Conservation (phyloP, 2,113 vertebrate species). For the Aptenodytes patagonicus region DNA sequence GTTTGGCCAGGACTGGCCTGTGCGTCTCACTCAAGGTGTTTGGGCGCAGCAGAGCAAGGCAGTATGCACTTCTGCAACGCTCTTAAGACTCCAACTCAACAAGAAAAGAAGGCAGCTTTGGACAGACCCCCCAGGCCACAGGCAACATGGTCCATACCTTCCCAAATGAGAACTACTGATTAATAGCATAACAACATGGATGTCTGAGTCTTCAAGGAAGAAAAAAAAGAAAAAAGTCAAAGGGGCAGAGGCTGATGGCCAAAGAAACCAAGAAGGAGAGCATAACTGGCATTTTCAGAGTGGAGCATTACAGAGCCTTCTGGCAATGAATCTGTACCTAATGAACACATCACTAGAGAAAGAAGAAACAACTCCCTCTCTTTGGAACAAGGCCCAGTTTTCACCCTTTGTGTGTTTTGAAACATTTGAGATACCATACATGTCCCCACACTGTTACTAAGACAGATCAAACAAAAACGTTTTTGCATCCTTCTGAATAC, state of each 20-base stretch:
- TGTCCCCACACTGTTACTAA: neutral
- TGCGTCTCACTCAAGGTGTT: too few species aligned
- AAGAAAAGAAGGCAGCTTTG: neutral
- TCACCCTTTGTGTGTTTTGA: neutral
- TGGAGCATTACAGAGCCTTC: neutral
- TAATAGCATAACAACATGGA: neutral
- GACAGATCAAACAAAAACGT: neutral
- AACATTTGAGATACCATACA: neutral
- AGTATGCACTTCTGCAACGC: fast-evolving
- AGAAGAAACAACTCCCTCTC: neutral
- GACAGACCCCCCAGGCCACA: neutral
- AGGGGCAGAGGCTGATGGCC: neutral
- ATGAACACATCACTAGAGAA: neutral
- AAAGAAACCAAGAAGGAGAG: neutral
- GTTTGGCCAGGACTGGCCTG: neutral
- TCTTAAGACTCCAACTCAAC: neutral
- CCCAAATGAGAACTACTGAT: neutral
- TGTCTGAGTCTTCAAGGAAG: neutral
- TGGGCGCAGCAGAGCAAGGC: neutral
- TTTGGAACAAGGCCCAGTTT: neutral
- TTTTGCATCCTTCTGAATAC: neutral
- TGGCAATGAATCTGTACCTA: neutral
- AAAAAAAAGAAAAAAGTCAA: neutral
- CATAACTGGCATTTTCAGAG: neutral
- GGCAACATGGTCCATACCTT: neutral